A percentile compares a stretch with the other conserved stretches of the same genome.
Conservation (phyloP, 2,888 invertebrate genomes). For the Philereme vetulata region DNA sequence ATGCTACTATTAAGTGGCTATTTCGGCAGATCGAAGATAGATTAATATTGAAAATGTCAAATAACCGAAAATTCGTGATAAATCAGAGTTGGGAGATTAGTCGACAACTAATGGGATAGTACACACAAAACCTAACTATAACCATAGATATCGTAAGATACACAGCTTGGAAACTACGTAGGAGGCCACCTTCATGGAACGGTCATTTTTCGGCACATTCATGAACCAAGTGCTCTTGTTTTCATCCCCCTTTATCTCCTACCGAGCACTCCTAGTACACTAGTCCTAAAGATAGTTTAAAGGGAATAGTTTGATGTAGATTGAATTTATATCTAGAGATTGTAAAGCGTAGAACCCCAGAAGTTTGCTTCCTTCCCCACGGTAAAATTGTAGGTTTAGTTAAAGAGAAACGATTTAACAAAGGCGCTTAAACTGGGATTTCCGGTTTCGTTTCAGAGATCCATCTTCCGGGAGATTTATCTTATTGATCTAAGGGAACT, state of each 20-base stretch:
- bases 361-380: slow-evolving; percentile 58
- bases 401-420: slow-evolving; percentile 61
- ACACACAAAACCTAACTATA: slow-evolving; percentile 64
- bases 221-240: slow-evolving; percentile 54
- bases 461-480: slow-evolving; percentile 37
- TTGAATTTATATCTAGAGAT: slow-evolving; percentile 61
- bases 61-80: neutral
- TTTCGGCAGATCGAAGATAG: neutral
- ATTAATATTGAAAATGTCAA: neutral
- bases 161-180: slow-evolving; percentile 68
- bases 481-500: slow-evolving; percentile 33
- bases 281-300: slow-evolving; percentile 50
- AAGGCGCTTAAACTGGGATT: slow-evolving; percentile 60
- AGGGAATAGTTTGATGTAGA: slow-evolving; percentile 74
- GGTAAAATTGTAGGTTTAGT: slow-evolving; percentile 63
- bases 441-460: slow-evolving; percentile 62
- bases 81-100: slow-evolving; percentile 53
- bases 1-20: neutral
- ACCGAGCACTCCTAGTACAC: slow-evolving; percentile 58
- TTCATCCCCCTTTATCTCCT: slow-evolving; percentile 49
- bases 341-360: slow-evolving; percentile 67
- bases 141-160: slow-evolving; percentile 83
- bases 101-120: slow-evolving; percentile 54
- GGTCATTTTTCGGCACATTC: slow-evolving; percentile 42
- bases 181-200: slow-evolving; percentile 44